phyloP scores from a whole-genome alignment of 2,888 invertebrate genomes.

The Diplazon laetatorius region DNA sequence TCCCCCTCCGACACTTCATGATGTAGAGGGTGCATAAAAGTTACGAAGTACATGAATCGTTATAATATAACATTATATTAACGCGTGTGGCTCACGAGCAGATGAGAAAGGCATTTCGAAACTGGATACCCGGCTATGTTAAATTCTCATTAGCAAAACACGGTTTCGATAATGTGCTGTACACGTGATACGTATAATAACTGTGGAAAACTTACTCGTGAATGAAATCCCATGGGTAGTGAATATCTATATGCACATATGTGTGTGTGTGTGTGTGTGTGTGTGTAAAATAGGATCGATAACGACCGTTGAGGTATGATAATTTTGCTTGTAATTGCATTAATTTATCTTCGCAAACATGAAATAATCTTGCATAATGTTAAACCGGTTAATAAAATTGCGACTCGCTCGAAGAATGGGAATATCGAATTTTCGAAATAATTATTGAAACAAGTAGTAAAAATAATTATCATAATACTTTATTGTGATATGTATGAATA shows the following conservation, averaged over 20 bases:
- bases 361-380: background rate
- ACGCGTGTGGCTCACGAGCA: background rate
- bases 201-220: background rate
- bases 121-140: slow-evolving; percentile 6
- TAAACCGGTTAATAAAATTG: background rate
- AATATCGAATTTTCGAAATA: background rate
- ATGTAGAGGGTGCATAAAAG: background rate
- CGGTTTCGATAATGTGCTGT: background rate
- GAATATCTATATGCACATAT: too few species aligned
- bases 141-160: slow-evolving; percentile 29
- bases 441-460: background rate
- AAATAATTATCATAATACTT: background rate
- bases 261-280: too few species aligned
- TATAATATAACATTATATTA: background rate
- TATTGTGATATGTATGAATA: too few species aligned
- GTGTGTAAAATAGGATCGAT: background rate
- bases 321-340: slow-evolving; percentile 7
- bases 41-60: too few species aligned
- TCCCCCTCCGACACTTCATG: too few species aligned
- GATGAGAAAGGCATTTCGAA: slow-evolving; percentile 7
- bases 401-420: background rate
- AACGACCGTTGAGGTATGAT: background rate
- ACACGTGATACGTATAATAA: background rate
- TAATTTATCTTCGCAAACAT: background rate
- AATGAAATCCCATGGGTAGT: slow-evolving; percentile 10